These are phyloP conservation scores for Podarcis muralis DNA, from an alignment of 2,113 vertebrate species.

Conservation along the genomic window DNA sequence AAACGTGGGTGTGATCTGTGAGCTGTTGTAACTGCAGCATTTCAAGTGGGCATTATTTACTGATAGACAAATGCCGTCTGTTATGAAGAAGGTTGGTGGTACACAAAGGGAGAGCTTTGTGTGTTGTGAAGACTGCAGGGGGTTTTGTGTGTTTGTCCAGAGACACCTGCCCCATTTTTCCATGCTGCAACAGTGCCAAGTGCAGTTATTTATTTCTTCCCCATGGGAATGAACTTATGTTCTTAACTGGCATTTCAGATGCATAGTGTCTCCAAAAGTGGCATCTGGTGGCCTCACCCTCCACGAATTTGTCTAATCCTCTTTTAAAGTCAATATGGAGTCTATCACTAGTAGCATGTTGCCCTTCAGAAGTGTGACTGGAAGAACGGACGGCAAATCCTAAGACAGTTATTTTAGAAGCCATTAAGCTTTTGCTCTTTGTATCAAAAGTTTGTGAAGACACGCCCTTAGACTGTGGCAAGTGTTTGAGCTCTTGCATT, in stretches of 20 bases:
- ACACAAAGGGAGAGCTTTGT: too few species aligned
- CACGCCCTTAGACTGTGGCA: background rate
- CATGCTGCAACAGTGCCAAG: too few species aligned
- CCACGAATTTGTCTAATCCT: background rate
- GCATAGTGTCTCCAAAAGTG: too few species aligned
- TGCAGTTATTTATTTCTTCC: too few species aligned
- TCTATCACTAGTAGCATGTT: too few species aligned
- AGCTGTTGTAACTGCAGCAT: accelerated
- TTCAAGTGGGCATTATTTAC: accelerated
- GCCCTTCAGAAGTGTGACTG: background rate
- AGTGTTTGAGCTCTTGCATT: background rate
- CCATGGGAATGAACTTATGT: too few species aligned
- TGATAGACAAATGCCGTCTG: background rate
- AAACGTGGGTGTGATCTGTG: accelerated
- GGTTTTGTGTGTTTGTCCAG: too few species aligned
- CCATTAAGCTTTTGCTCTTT: background rate
- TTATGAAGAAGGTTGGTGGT: too few species aligned
- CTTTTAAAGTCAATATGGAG: background rate
- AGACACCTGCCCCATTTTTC: too few species aligned
- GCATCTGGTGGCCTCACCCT: too few species aligned
- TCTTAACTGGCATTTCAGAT: too few species aligned
- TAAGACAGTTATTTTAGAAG: background rate
- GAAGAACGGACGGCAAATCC: background rate
- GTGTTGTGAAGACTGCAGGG: too few species aligned
- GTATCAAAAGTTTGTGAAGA: background rate